These are phyloP conservation scores for Dexiosoma caninum DNA, from an alignment of 2,888 invertebrate genomes.

Conservation along the genomic window DNA sequence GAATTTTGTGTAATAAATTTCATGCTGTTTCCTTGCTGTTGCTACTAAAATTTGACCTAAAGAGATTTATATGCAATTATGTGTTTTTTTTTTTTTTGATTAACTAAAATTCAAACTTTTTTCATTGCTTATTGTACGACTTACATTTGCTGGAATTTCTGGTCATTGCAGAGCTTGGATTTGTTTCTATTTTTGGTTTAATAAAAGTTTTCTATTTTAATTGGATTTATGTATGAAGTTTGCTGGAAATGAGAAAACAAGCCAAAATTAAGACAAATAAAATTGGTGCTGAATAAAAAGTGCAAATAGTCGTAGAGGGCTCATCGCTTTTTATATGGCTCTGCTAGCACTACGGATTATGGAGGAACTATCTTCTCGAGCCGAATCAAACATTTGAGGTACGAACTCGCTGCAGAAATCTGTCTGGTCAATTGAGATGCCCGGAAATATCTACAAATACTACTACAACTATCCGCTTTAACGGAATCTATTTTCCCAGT, in stretches of 20 bases:
- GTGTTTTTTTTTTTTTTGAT: no score
- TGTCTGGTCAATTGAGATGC: no score
- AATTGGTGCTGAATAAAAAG: no score
- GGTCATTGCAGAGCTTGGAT: conserved; percentile 9
- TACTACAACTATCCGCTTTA: no score
- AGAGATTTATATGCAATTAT: conserved; percentile 60
- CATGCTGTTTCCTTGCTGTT: conserved; percentile 16
- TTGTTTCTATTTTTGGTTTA: background rate
- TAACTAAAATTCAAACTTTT: conserved; percentile 48
- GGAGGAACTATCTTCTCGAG: no score
- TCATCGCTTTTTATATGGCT: no score
- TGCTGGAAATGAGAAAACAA: background rate
- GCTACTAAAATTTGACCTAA: conserved; percentile 34
- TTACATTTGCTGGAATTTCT: conserved; percentile 8
- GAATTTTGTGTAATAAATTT: background rate
- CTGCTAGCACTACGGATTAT: no score
- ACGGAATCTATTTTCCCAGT: no score
- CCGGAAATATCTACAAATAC: no score
- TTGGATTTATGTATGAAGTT: conserved; percentile 46
- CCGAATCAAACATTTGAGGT: no score
- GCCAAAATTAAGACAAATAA: background rate
- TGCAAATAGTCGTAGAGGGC: no score
- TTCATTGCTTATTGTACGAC: background rate
- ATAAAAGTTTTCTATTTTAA: conserved; percentile 39
- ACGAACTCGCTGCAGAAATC: no score